Evolutionary conservation across 2,888 invertebrate species (phyloP).

Genomic region (Agrochola lychnidis): DNA sequence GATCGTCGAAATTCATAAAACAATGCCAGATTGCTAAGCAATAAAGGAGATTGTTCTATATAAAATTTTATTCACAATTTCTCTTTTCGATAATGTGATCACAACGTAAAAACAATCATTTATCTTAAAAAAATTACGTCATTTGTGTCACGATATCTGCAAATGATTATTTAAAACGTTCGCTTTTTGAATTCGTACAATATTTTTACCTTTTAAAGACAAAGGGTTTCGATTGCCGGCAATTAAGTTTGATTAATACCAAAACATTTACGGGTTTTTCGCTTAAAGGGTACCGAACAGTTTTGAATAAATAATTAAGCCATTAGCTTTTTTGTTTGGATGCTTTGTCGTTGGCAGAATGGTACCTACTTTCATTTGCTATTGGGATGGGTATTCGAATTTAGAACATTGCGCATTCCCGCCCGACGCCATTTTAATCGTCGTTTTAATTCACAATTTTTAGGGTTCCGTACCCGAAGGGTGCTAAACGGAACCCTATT

Average conservation of each 20-base stretch:
- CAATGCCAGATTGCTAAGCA: background rate
- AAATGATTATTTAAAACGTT: background rate
- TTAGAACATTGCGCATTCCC: slow-evolving; percentile 22
- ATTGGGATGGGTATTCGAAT: slow-evolving; percentile 49
- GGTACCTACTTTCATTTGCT: slow-evolving; percentile 49
- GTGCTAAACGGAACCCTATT: too few relatives aligned
- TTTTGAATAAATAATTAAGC: slow-evolving; percentile 71
- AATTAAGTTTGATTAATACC: slow-evolving; percentile 48
- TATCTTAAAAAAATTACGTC: background rate
- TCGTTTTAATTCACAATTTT: slow-evolving; percentile 32
- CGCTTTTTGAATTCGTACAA: slow-evolving; percentile 20
- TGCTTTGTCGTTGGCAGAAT: slow-evolving; percentile 56
- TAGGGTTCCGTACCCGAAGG: too few relatives aligned
- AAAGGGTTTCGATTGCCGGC: slow-evolving; percentile 47
- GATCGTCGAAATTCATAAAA: slow-evolving; percentile 9
- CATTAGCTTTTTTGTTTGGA: slow-evolving; percentile 66
- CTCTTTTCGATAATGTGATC: background rate
- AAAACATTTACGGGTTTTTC: slow-evolving; percentile 53
- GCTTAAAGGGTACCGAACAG: slow-evolving; percentile 63
- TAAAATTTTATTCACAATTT: background rate
- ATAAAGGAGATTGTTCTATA: background rate
- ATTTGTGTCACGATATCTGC: background rate
- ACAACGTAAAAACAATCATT: background rate
- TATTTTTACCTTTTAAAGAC: slow-evolving; percentile 6
- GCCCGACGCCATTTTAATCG: slow-evolving; percentile 27